Evolutionary conservation across 2,797 vertebrate genomes (phyloP).

Genomic region (Phataginus tetradactyla): DNA sequence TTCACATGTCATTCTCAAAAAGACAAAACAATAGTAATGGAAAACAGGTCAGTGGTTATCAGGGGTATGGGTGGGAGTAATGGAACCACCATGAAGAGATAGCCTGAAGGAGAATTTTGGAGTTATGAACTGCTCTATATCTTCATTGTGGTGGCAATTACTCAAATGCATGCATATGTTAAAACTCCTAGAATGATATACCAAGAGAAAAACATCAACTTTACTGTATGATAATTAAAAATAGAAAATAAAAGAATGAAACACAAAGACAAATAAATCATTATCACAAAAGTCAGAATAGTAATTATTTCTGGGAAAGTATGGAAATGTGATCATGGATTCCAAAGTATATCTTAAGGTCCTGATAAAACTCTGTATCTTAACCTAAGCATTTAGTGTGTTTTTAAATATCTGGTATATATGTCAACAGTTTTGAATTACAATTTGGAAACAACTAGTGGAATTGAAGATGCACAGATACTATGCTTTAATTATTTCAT

Average conservation of each 20-base stretch:
- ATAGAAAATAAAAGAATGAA: neutral
- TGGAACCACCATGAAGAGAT: neutral
- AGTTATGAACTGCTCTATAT: neutral
- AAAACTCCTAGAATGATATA: neutral
- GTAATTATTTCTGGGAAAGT: neutral
- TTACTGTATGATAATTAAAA: neutral
- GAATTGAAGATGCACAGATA: neutral
- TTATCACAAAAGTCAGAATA: neutral
- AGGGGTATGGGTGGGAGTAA: too few species aligned
- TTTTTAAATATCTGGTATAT: neutral
- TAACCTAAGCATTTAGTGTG: neutral
- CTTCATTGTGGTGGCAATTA: neutral
- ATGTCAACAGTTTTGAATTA: neutral
- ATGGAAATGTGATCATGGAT: neutral
- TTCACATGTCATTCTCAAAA: neutral
- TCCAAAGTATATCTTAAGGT: neutral
- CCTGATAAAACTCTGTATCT: neutral
- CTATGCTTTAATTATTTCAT: neutral
- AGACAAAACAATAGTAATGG: neutral
- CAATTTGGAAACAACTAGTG: neutral
- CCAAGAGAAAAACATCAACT: neutral
- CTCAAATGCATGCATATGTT: neutral
- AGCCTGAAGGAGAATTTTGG: neutral
- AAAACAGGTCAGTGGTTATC: neutral
- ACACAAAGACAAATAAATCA: neutral